phyloP scores from a whole-genome alignment of 2,113 vertebrate species.

The Telmatochromis brichardi region DNA sequence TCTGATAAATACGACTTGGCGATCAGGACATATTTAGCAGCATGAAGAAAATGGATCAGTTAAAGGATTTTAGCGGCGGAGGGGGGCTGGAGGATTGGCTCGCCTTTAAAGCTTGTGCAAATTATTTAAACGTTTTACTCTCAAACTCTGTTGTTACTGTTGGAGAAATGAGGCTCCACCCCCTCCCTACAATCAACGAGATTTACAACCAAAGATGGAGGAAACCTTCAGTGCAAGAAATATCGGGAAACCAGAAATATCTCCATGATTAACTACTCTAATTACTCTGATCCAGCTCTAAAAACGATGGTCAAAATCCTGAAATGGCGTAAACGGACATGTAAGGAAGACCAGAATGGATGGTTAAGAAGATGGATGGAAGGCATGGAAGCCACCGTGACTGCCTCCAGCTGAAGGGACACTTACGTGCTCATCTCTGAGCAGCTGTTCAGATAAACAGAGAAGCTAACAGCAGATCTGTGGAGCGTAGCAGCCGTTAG shows the following conservation, averaged over 20 bases:
- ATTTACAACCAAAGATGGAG: neutral
- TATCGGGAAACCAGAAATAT: neutral
- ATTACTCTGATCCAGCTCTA: neutral
- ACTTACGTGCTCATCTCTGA: neutral
- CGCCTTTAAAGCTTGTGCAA: neutral
- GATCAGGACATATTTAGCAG: neutral
- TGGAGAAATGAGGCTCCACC: neutral
- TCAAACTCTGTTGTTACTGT: neutral
- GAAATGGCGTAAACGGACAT: neutral
- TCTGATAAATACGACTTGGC: neutral
- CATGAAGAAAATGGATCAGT: neutral
- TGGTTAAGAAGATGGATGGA: neutral
- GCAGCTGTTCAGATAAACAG: neutral
- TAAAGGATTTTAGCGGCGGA: neutral
- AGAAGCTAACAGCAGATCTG: neutral
- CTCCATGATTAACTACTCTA: neutral
- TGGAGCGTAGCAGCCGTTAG: constrained; percentile 4
- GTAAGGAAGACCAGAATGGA: neutral
- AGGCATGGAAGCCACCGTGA: neutral
- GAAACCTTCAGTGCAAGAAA: neutral
- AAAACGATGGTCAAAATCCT: neutral
- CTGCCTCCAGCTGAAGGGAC: neutral
- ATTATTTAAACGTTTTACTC: neutral
- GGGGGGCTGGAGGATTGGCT: neutral
- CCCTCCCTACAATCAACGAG: neutral